Evolutionary conservation across 2,888 invertebrate genomes (phyloP), one percentile per base, ranked within the genome.

Genomic region (Anticlea derivata): DNA sequence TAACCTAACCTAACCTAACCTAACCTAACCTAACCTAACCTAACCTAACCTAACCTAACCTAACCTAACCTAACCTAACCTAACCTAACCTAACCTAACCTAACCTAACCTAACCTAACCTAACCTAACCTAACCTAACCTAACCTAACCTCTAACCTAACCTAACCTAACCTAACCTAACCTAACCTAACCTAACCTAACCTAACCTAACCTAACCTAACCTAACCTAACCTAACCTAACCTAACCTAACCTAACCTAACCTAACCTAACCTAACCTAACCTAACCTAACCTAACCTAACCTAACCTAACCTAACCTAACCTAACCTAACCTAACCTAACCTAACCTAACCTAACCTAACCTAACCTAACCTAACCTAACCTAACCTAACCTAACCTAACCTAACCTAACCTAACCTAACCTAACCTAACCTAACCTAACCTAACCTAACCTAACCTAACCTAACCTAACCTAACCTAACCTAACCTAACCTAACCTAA

Each of bases 261-360:
- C 50, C 54, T 44, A 43, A 50, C 51, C 59, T 51, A 58, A 55
- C 55, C 55, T 51, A 53, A 55, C 55, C 55, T 55, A 57, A 57
- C 55, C 60, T 56, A 60, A 60, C 60, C 60, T 51, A 60, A 51
- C 55, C 54, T 56, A 60, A 60, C 60, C 60, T 56, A 60, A 60
- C 60, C 60, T 56, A 60, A 60, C 60, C 56, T 56, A 60, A 60
- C 60, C 60, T 56, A 56, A 60, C 60, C 60, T 57, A 60, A 60
- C 60, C 60, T 55, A 60, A 60, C 55, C 56, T 52, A 60, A 60
- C 55, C 56, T 24, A 43, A 33, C 33, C 31, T 26, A 43, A 43
- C 24, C 43, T 31, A 41, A 31, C 30, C 41, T 41, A 41, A 41
- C 33, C 38, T 48, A 48, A 48, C 48, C 48, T 48, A 48, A 48